Conservation (phyloP, 23 tunicate species). For the Trididemnum miniatum region DNA sequence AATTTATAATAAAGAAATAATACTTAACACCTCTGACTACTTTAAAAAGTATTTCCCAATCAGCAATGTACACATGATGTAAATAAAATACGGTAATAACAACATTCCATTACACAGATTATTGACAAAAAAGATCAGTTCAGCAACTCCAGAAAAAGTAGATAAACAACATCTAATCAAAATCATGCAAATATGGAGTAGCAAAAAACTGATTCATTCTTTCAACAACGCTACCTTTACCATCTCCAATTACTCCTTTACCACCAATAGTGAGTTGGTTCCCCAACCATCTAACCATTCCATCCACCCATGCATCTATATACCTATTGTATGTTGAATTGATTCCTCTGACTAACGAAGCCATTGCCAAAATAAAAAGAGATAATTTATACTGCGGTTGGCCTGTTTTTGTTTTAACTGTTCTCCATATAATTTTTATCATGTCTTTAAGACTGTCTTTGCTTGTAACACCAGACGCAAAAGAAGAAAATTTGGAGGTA, state of each 20-base stretch:
- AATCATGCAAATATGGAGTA: conserved; percentile 78
- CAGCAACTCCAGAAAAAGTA: no score
- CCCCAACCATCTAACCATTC: conserved; percentile 44
- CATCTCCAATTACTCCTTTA: conserved; percentile 62
- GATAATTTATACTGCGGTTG: conserved; percentile 50
- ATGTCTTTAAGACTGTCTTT: conserved; percentile 34
- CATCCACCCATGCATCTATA: conserved; percentile 21
- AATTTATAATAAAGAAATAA: no score
- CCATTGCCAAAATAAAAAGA: conserved; percentile 32
- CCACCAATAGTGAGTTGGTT: conserved; percentile 71
- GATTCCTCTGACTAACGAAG: conserved; percentile 10
- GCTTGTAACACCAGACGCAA: conserved; percentile 12
- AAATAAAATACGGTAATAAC: no score
- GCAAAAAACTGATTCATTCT: conserved; percentile 44
- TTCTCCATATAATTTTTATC: conserved; percentile 53
- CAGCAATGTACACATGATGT: no score
- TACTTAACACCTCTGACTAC: no score
- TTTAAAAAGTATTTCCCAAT: no score
- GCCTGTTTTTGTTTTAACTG: conserved; percentile 47
- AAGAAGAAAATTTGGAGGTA: conserved; percentile 4
- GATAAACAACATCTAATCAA: no score
- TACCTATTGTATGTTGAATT: background rate
- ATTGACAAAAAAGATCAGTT: no score
- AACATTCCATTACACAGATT: no score
- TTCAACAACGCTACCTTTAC: conserved; percentile 44